Conservation (phyloP, 53 echinoderm and acorn worm genomes). For the Echinarachnius parma region DNA sequence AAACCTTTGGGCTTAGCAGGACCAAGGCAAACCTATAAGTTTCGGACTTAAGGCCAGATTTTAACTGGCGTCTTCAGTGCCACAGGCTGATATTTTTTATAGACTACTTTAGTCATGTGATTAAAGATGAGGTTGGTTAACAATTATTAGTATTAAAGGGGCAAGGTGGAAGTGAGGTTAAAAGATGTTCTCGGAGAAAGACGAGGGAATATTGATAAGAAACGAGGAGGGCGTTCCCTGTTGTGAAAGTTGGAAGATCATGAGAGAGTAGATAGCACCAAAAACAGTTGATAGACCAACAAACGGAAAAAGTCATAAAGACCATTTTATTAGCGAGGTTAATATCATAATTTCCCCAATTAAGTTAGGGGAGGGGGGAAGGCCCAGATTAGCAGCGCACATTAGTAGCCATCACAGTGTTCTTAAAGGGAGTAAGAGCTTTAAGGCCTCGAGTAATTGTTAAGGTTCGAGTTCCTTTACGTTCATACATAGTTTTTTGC, state of each 20-base stretch:
- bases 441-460: conserved; percentile 57
- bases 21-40: conserved; percentile 47
- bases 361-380: conserved; percentile 56
- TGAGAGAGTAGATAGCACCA: conserved; percentile 51
- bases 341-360: conserved; percentile 48
- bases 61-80: conserved; percentile 51
- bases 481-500: conserved; percentile 61
- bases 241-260: conserved; percentile 38
- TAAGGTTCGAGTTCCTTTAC: conserved; percentile 54
- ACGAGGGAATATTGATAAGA: conserved; percentile 1
- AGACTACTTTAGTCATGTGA: conserved; percentile 60
- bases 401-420: conserved; percentile 50
- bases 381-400: conserved; percentile 53
- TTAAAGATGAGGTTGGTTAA: conserved; percentile 9
- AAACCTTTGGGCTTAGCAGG: conserved; percentile 64
- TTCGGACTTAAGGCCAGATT: conserved; percentile 54
- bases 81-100: conserved; percentile 67
- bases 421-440: conserved; percentile 36
- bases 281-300: conserved; percentile 36
- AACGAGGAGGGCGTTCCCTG: neutral
- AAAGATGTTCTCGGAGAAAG: conserved; percentile 46
- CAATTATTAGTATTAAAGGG: conserved; percentile 40
- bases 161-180: conserved; percentile 27
- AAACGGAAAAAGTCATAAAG: conserved; percentile 13
- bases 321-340: conserved; percentile 25